These are phyloP conservation scores for Lordiphosa stackelbergi DNA, from an alignment of 1,140 invertebrate species.

Conservation along the genomic window DNA sequence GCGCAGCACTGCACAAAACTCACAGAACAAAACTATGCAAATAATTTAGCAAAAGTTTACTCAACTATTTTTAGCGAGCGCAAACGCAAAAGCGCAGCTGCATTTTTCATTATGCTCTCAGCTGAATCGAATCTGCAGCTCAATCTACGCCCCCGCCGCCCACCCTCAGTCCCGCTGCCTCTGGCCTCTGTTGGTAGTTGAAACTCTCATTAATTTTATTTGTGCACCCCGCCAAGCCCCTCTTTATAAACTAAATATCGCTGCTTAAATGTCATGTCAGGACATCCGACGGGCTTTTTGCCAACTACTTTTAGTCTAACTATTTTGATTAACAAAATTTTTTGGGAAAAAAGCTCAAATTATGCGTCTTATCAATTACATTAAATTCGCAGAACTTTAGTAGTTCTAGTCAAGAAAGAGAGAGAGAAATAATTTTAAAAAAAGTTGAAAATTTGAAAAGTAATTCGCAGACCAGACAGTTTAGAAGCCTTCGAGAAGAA, in stretches of 20 bases:
- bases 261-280: conserved; percentile 14
- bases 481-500: too few species aligned
- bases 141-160: conserved; percentile 8
- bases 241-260: not conserved
- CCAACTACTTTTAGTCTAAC: conserved; percentile 6
- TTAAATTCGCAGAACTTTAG: too few species aligned
- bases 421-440: too few species aligned
- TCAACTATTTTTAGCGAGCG: conserved; percentile 51
- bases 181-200: conserved; percentile 14
- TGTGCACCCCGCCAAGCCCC: conserved; percentile 9
- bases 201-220: conserved; percentile 45
- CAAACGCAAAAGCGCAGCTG: conserved; percentile 46
- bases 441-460: too few species aligned
- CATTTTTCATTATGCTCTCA: conserved; percentile 49
- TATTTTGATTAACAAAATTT: conserved; percentile 10
- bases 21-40: conserved; percentile 49
- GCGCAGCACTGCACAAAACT: conserved; percentile 20
- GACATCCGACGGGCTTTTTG: conserved; percentile 12
- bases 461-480: too few species aligned
- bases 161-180: not conserved
- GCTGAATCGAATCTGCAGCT: conserved; percentile 38
- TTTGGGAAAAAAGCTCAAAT: not conserved
- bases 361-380: too few species aligned
- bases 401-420: too few species aligned
- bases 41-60: conserved; percentile 52